Evolutionary conservation across 2,797 vertebrate genomes (phyloP), one percentile per base, ranked within the genome.

Genomic region (Sebastes variabilis): DNA sequence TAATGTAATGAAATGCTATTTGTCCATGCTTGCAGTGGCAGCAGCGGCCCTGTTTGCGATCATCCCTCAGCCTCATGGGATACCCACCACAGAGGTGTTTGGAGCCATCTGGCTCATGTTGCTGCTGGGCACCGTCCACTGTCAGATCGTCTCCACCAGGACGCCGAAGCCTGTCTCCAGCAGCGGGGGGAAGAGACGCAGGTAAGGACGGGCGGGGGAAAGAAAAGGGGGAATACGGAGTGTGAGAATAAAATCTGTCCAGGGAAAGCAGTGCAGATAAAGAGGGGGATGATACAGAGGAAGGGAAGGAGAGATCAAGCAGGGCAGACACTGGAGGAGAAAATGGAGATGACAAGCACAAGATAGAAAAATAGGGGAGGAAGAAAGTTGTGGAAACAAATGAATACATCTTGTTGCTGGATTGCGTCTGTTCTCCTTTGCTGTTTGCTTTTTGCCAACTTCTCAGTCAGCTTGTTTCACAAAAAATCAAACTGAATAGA

Each of bases 131-230:
- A 99, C 98, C 49, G 99, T 99, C 77, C 99, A 99, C 90, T 99
- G 99, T 94, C 98, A 99, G 96, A 99, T 99, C 76, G 99, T 99
- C 86, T 99, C 99, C 87, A 99, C 99, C 64, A 93, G 98, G 82
- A 99, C 97, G 11, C 98, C 98, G 11, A 99, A 99, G 82, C 96
- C 97, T 3, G 75, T 94, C 76, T 95, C 95, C 80, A 96, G 94
- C 89, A 91, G 95, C 29, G 96, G 97, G 62, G 97, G 96, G 62
- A 99, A 97, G 96, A 97, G 98, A 89, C 97, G 98, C 96, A 99
- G 98, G 98, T 99, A 69, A 83, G 4, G 2, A 6, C 0, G 2
- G 7, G 18, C 0, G 13, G 22, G 6, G 34, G 6, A 11, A 38
- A 6, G 8, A 9, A 13, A 46, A 6, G 10, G 2, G 32, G 54